phyloP scores from a whole-genome alignment of 1,140 invertebrate species.

The Holotrichia oblita region DNA sequence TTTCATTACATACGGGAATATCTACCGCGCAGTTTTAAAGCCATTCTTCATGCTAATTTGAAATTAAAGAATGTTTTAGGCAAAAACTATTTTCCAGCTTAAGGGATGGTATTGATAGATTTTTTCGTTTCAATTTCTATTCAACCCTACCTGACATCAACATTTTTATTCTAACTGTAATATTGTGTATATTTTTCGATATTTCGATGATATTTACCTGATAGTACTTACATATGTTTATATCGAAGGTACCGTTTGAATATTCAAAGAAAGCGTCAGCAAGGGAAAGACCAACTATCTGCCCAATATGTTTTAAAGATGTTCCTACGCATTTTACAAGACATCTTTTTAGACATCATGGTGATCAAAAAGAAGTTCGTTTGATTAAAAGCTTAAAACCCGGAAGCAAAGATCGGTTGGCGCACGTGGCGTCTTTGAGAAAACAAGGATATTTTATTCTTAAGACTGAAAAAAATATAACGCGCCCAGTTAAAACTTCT shows the following conservation, averaged over 20 bases:
- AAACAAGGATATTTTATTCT: constrained; percentile 48
- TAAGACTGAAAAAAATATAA: constrained; percentile 44
- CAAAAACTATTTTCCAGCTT: too few species aligned
- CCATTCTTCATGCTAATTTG: too few species aligned
- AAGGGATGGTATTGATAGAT: too few species aligned
- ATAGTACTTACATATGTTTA: background rate
- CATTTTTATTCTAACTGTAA: too few species aligned
- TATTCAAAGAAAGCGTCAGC: constrained; percentile 31
- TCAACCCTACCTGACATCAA: too few species aligned
- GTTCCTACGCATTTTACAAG: constrained; percentile 36
- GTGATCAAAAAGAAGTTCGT: constrained; percentile 37
- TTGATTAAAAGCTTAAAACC: constrained; percentile 31
- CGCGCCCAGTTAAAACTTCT: constrained; percentile 43
- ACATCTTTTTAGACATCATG: constrained; percentile 38
- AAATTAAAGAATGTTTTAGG: too few species aligned
- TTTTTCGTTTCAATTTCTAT: background rate
- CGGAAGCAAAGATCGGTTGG: constrained; percentile 32
- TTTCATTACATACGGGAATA: background rate
- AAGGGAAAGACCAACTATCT: constrained; percentile 42
- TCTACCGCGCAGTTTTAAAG: background rate
- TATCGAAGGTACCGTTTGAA: background rate
- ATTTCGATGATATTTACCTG: background rate
- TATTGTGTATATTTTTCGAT: background rate
- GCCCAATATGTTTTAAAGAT: constrained; percentile 38
- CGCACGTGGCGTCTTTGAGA: constrained; percentile 31